Base-by-base conservation (phyloP, 2,888 invertebrate genomes). In the Theretra japonica region DNA sequence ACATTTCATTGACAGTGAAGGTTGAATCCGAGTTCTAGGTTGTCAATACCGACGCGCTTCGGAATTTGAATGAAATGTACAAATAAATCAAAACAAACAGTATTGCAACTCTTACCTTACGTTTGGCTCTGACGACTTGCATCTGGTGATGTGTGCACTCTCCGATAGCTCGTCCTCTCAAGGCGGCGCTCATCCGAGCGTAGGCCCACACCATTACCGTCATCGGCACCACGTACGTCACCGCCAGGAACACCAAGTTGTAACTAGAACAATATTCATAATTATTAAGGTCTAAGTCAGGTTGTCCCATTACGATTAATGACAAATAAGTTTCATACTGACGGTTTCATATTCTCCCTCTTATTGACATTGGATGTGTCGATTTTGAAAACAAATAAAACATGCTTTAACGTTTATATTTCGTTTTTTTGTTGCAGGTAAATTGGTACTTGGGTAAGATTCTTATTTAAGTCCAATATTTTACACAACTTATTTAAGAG, bases 161-260 rank as follows among this genome's bases (percentile, higher is more conserved):
- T 0, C 98, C 98, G 70, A 98, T 98, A 2, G 97, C 96, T 60
- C 96, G 95, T 0, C 97, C 97, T 96, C 97, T 97, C 1, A 98
- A 93, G 30, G 97, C 97, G 19, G 96, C 95, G n/a, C 97, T 97
- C 96, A 98, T 98, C 15, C 95, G 92, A 0, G 96, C 95, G 84
- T 98, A 98, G 73, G 98, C 97, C 82, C 96, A 95, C 17, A 97
- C 95, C 96, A 98, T 97, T 25, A 97, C 96, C 0, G 96, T 93
- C 96, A 98, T 97, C 0, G 98, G 98, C 73, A 97, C 94, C 69
- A 97, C 95, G 88, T 98, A 98, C 3, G 98, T 98, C 75, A 98
- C 95, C 7, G 97, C 91, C 83, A 98, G 94, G 86, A 98, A 96
- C 68, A 97, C 95, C 78, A 98, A 93, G 90, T 97, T 98, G 91